Base-by-base conservation (phyloP, 1,140 invertebrate species). In the Temnothorax curvispinosus region DNA sequence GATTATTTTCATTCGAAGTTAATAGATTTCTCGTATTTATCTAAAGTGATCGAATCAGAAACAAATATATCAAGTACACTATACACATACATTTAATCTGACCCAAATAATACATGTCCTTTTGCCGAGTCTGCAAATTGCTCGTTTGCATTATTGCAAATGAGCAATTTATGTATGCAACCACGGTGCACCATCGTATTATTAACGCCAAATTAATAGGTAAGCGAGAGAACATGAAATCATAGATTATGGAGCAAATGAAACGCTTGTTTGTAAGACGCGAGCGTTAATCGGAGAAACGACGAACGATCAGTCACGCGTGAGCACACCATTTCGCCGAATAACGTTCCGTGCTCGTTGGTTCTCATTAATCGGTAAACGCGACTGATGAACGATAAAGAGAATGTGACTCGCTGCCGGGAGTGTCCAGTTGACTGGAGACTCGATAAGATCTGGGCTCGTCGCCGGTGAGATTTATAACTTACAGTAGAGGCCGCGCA, bases 321-420 rank as follows among this genome's bases (percentile, higher is more conserved):
- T 21, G 38, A 41, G 38, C 56, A 27, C n/a, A 44, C n/a, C 38
- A 41, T 60, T 76, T 76, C 74, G 54, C 47, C 74, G 54, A 76
- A 47, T 60, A 60, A 76, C 35, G 74, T 76, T 76, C 44, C 56
- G 15, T 60, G 54, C 56, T 60, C n/a, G 52, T 58, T 77, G 56
- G 21, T 41, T 44, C 74, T 77, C 75, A 47, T 77, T 77, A 77
- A 77, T 77, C 62, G 58, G 56, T 62, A 77, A 77, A 77, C 75
- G 58, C 75, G 75, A 64, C 58, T 77, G 58, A 77, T 77, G 58
- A 77, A 47, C 58, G 75, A 77, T 62, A 77, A 50, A 47, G 58
- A 52, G 76, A 86, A 47, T 54, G 41, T 27, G 18, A 32, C 21
- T 11, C 35, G 69, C 11, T 72, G 41, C 4, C 56, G 41, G 41